A percentile compares a stretch with the other conserved stretches of the same genome.
Conservation (phyloP, 2,797 vertebrate species). For the Sebastiscus albofasciatus region DNA sequence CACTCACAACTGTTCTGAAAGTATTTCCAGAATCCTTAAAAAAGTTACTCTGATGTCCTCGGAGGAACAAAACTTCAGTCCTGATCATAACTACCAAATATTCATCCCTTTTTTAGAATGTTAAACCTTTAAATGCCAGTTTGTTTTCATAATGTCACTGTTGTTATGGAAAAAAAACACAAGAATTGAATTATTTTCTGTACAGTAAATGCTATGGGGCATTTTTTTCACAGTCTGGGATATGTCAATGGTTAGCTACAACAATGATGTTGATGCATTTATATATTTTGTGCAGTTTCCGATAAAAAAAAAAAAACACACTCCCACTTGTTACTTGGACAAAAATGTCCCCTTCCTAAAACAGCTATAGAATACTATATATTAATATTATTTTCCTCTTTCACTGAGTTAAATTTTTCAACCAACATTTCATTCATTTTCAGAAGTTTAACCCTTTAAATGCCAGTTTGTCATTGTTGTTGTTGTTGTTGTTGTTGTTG, state of each 20-base stretch:
- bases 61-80: background rate
- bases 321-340: background rate
- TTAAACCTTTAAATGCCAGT: background rate
- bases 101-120: background rate
- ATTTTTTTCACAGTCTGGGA: no score
- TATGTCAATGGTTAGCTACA: background rate
- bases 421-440: background rate
- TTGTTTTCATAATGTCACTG: background rate
- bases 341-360: background rate
- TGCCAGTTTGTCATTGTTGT: background rate
- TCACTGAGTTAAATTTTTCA: background rate
- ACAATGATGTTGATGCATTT: background rate
- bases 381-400: background rate
- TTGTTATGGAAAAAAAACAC: background rate
- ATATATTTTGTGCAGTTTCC: background rate
- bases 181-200: background rate
- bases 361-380: background rate
- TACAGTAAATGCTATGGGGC: background rate
- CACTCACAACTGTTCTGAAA: background rate
- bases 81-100: background rate
- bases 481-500: background rate
- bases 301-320: background rate
- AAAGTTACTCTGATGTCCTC: background rate
- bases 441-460: background rate
- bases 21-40: background rate